Conservation (phyloP, 1,140 invertebrate species). For the Drosophila paulistorum region DNA sequence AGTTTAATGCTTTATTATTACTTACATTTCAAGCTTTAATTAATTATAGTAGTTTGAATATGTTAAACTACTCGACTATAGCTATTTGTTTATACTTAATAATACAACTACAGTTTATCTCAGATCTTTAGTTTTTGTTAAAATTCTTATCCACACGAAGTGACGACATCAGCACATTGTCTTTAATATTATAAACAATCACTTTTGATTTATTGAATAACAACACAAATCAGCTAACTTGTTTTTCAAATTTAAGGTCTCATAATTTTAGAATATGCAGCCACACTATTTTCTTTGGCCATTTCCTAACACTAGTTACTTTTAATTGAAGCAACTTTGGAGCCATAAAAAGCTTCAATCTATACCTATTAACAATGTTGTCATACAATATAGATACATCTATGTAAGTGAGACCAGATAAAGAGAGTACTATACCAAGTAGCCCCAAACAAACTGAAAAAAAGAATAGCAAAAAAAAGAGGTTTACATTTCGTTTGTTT, state of each 20-base stretch:
- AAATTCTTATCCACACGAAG: not conserved
- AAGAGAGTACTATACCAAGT: not conserved
- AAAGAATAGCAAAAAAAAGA: slow-evolving; percentile 27
- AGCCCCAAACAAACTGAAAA: slow-evolving; percentile 19
- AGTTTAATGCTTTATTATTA: slow-evolving; percentile 18
- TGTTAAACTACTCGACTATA: not conserved
- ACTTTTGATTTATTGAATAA: not conserved
- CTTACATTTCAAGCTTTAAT: not conserved
- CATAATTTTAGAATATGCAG: not conserved
- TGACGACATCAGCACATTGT: not conserved
- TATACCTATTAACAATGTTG: slow-evolving; percentile 53
- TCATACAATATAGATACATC: slow-evolving; percentile 37
- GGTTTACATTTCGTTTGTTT: slow-evolving; percentile 40
- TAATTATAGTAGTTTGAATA: slow-evolving; percentile 16
- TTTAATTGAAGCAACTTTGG: slow-evolving; percentile 37
- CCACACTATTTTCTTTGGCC: slow-evolving; percentile 4
- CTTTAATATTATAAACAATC: not conserved
- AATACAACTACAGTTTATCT: slow-evolving; percentile 16
- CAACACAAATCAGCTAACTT: too few species aligned
- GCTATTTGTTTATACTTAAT: slow-evolving; percentile 21
- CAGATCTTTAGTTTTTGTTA: not conserved
- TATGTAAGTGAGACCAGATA: slow-evolving; percentile 41
- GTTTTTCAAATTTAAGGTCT: too few species aligned
- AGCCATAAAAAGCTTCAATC: slow-evolving; percentile 27
- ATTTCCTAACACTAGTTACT: slow-evolving; percentile 19